Evolutionary conservation across 2,113 vertebrate genomes (phyloP).

Genomic region (Lamprologus lemairii): DNA sequence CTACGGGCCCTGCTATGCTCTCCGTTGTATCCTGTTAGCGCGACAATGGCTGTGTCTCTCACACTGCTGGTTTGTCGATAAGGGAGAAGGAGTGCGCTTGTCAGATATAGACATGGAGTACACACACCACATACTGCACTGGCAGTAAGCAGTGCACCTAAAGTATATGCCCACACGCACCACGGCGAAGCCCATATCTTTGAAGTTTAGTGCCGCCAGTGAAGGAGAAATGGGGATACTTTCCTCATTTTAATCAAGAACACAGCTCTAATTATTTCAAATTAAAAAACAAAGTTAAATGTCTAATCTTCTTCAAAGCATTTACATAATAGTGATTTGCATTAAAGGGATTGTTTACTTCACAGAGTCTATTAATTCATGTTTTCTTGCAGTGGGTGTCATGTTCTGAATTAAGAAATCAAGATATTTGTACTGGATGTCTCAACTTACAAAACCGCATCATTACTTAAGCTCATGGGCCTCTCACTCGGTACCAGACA

Average conservation of each 20-base stretch:
- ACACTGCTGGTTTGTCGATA: constrained; percentile 30
- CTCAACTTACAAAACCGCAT: background rate
- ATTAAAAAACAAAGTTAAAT: background rate
- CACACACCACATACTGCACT: background rate
- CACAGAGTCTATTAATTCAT: background rate
- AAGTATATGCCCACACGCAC: background rate
- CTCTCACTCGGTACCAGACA: background rate
- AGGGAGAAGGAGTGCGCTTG: constrained; percentile 2
- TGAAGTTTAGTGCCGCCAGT: background rate
- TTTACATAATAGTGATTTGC: constrained; percentile 1
- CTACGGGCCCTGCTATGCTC: constrained; percentile 23
- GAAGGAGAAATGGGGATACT: background rate
- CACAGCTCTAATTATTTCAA: background rate
- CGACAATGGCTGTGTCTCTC: constrained; percentile 26
- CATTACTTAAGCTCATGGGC: background rate
- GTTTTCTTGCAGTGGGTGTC: background rate
- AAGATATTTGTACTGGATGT: background rate
- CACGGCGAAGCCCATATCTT: background rate
- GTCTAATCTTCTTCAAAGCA: background rate
- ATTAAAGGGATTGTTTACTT: background rate
- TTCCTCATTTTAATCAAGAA: background rate
- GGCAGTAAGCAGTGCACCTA: background rate
- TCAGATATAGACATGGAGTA: constrained; percentile 27
- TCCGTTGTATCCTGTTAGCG: constrained; percentile 50
- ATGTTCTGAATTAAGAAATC: background rate